These are phyloP conservation scores for Phasianus colchicus DNA, from an alignment of 2,113 vertebrate genomes.

Conservation along the genomic window DNA sequence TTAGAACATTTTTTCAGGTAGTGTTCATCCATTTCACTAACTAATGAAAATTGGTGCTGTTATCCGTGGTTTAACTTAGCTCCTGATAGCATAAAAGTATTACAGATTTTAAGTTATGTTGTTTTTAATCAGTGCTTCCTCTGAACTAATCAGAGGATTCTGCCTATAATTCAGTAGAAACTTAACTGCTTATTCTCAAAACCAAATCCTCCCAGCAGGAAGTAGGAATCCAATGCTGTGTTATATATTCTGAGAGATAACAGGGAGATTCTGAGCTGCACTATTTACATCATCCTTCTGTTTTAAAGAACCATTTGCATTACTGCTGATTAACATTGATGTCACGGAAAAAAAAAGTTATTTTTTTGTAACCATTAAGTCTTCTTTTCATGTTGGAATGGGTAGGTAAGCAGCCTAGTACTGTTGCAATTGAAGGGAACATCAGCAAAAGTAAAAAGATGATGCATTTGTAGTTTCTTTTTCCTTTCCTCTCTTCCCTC, in stretches of 20 bases:
- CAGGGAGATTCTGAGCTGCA: background rate
- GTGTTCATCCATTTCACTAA: background rate
- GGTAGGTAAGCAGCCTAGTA: background rate
- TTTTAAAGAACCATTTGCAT: background rate
- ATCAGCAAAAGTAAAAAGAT: background rate
- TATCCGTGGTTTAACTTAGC: background rate
- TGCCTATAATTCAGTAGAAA: background rate
- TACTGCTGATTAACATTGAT: background rate
- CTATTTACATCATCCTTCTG: background rate
- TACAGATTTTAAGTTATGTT: background rate
- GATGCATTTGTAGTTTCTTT: background rate
- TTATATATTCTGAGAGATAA: background rate
- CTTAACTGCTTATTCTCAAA: background rate
- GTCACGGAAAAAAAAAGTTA: background rate
- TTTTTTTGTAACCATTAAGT: background rate
- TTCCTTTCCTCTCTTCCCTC: background rate
- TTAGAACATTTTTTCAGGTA: background rate
- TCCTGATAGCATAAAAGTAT: background rate
- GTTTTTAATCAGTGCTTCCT: background rate
- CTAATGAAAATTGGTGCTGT: background rate
- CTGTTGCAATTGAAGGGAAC: background rate
- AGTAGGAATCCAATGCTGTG: conserved; percentile 1
- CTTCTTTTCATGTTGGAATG: background rate
- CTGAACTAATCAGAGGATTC: background rate
- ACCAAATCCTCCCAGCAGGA: background rate